These are phyloP conservation scores for Pagetopsis macropterus DNA, from an alignment of 2,797 vertebrate genomes.

Conservation along the genomic window DNA sequence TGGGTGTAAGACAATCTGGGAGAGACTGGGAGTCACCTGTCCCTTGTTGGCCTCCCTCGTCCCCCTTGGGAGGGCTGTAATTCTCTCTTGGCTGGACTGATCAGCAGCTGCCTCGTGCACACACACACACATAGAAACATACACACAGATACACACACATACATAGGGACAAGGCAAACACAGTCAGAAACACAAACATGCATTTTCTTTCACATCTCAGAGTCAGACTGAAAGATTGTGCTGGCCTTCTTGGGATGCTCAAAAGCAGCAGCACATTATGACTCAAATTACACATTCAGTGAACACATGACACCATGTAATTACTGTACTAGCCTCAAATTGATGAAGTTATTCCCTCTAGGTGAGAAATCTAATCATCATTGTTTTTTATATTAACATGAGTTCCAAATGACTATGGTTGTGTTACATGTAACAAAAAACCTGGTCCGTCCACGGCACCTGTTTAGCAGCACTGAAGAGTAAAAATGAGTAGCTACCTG, in stretches of 20 bases:
- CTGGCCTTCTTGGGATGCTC: not conserved
- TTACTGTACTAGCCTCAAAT: not conserved
- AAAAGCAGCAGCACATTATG: slow-evolving; percentile 12
- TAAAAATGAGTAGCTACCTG: not conserved
- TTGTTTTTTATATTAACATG: not conserved
- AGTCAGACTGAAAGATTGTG: slow-evolving; percentile 21
- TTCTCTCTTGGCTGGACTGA: slow-evolving; percentile 74
- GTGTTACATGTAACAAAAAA: not conserved
- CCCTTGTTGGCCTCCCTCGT: slow-evolving; percentile 73
- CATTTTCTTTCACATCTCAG: slow-evolving; percentile 19
- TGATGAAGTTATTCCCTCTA: not conserved
- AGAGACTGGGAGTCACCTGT: slow-evolving; percentile 78
- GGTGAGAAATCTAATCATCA: not conserved
- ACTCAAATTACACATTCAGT: not conserved
- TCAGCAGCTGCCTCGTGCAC: slow-evolving; percentile 72
- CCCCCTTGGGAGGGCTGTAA: slow-evolving; percentile 62
- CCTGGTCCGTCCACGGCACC: not conserved
- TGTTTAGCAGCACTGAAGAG: no score
- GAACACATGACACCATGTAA: not conserved
- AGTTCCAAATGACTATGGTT: not conserved
- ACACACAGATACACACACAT: slow-evolving; percentile 13
- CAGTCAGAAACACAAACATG: slow-evolving; percentile 24
- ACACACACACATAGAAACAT: slow-evolving; percentile 18
- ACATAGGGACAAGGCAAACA: slow-evolving; percentile 21
- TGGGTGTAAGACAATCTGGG: slow-evolving; percentile 74